phyloP scores from a whole-genome alignment of 2,888 invertebrate genomes.

The Drosophila diplacantha region DNA sequence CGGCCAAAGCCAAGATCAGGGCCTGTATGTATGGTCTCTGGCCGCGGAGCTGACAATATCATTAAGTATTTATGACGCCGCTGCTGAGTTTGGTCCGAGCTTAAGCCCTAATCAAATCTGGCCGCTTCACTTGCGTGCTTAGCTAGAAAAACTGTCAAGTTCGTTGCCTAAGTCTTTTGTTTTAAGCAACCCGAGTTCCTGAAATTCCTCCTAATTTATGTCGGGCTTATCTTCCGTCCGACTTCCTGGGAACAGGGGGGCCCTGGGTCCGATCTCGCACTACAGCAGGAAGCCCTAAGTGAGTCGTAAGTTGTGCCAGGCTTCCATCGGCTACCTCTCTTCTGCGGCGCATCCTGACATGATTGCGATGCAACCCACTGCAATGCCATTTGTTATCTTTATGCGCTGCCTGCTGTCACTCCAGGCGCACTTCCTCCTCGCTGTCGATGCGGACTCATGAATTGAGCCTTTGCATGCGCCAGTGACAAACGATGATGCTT shows the following conservation, averaged over 20 bases:
- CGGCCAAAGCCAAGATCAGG: conserved; percentile 57
- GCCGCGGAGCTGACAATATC: conserved; percentile 62
- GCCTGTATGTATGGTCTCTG: conserved; percentile 46
- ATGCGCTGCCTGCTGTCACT: conserved; percentile 43
- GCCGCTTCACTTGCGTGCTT: conserved; percentile 37
- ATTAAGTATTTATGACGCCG: conserved; percentile 70
- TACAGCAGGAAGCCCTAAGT: conserved; percentile 28
- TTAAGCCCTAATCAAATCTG: conserved; percentile 54
- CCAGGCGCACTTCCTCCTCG: conserved; percentile 43
- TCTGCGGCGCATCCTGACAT: conserved; percentile 52
- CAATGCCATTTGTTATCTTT: conserved; percentile 57
- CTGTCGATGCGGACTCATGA: conserved; percentile 37
- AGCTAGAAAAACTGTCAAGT: conserved; percentile 63
- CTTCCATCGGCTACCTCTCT: not conserved
- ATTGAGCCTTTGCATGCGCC: conserved; percentile 41
- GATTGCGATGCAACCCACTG: conserved; percentile 56
- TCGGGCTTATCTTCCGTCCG: not conserved
- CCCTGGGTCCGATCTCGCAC: not conserved
- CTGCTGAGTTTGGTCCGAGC: conserved; percentile 47
- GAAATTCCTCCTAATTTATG: conserved; percentile 10
- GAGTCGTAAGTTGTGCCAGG: conserved; percentile 34
- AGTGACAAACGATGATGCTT: conserved; percentile 48
- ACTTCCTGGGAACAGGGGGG: conserved; percentile 10
- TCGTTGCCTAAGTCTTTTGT: conserved; percentile 62
- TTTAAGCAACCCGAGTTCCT: conserved; percentile 11